These are phyloP conservation scores for Scaptomyza flava DNA, from an alignment of 2,888 invertebrate genomes.

Conservation along the genomic window DNA sequence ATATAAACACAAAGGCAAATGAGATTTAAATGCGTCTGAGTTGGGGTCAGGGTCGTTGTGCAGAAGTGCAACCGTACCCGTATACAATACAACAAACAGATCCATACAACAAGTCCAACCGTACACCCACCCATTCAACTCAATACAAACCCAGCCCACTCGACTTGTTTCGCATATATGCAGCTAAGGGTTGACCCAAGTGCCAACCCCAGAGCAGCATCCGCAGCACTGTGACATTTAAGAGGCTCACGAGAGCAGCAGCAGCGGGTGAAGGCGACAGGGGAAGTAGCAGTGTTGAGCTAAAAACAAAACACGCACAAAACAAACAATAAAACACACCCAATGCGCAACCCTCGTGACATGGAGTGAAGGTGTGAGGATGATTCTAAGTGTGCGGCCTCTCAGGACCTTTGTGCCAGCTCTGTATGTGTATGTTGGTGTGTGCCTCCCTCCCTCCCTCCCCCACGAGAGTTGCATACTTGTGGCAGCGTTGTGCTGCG, in stretches of 20 bases:
- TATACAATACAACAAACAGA: slow-evolving; percentile 41
- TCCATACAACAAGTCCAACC: slow-evolving; percentile 7
- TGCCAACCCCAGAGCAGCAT: slow-evolving; percentile 59
- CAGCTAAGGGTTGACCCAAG: slow-evolving; percentile 61
- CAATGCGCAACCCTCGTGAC: slow-evolving; percentile 66
- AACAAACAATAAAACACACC: slow-evolving; percentile 17
- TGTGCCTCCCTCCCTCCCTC: slow-evolving; percentile 1
- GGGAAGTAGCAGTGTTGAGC: slow-evolving; percentile 53
- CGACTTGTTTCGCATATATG: slow-evolving; percentile 15
- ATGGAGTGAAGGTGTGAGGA: slow-evolving; percentile 53
- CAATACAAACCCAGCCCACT: slow-evolving; percentile 1
- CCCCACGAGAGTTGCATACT: slow-evolving; percentile 63
- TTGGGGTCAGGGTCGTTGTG: slow-evolving; percentile 76
- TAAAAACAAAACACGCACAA: slow-evolving; percentile 77
- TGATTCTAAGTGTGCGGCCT: slow-evolving; percentile 52
- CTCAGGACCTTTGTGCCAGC: slow-evolving; percentile 40
- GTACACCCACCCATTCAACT: neutral
- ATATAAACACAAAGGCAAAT: slow-evolving; percentile 36
- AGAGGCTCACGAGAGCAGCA: slow-evolving; percentile 68
- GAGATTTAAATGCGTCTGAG: slow-evolving; percentile 46
- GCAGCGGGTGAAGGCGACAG: slow-evolving; percentile 5
- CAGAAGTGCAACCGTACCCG: slow-evolving; percentile 52
- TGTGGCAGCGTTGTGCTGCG: slow-evolving; percentile 48
- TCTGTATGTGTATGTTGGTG: slow-evolving; percentile 12
- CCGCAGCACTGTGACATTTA: slow-evolving; percentile 69